Evolutionary conservation across 2,888 invertebrate genomes (phyloP).

Genomic region (Calliphora vomitoria): DNA sequence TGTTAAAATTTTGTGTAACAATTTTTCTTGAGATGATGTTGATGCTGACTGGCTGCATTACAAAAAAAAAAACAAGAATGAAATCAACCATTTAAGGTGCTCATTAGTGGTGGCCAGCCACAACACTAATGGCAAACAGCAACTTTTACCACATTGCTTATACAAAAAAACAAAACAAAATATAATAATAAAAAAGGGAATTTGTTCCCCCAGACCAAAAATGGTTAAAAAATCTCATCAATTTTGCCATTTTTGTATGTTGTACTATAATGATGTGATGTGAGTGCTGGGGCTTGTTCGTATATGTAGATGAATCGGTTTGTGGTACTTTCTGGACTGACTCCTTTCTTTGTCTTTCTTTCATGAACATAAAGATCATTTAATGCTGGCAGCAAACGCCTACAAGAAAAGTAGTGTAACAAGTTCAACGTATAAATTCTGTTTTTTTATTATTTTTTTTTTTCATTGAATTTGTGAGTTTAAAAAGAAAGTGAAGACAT

Average conservation of each 20-base stretch:
- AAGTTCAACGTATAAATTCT: constrained; percentile 57
- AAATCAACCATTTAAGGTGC: constrained; percentile 75
- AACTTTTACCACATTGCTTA: constrained; percentile 55
- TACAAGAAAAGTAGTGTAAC: constrained; percentile 65
- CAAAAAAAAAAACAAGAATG: constrained; percentile 44
- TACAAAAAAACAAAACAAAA: constrained; percentile 11
- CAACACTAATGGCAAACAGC: constrained; percentile 32
- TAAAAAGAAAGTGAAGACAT: constrained; percentile 73
- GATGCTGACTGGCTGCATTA: not conserved
- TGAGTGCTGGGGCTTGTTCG: not conserved
- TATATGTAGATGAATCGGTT: constrained; percentile 58
- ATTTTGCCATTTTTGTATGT: constrained; percentile 78
- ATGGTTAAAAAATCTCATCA: constrained; percentile 83
- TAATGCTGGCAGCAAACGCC: constrained; percentile 62
- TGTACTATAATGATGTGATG: constrained; percentile 45
- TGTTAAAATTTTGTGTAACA: constrained; percentile 78
- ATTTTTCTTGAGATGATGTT: constrained; percentile 74
- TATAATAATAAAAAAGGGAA: constrained; percentile 48
- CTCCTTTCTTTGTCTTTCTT: constrained; percentile 51
- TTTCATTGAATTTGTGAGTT: not conserved
- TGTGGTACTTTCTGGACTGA: constrained; percentile 24
- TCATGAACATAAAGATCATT: constrained; percentile 33
- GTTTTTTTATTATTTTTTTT: not conserved
- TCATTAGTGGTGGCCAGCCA: constrained; percentile 73
- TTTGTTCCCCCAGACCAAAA: constrained; percentile 77